Percentiles rank a stretch among this genome's conserved stretches.
These are phyloP conservation scores for Caracal caracal DNA, from an alignment of 2,113 vertebrate species.

Conservation along the genomic window DNA sequence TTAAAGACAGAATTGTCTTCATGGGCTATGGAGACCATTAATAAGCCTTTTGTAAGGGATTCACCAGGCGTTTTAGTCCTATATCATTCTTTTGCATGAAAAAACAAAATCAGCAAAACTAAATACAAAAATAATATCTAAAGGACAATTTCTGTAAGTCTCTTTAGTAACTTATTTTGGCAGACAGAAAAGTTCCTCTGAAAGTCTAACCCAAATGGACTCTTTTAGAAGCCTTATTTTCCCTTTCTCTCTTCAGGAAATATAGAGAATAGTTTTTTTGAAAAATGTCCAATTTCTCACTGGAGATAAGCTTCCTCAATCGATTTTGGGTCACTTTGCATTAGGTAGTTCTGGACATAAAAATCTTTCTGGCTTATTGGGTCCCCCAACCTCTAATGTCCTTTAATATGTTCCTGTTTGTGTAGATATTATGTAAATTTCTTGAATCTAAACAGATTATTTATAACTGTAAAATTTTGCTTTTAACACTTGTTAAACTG, in stretches of 20 bases:
- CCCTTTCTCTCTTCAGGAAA: constrained; percentile 42
- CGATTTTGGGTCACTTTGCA: not conserved
- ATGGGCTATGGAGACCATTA: not conserved
- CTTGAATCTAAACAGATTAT: not conserved
- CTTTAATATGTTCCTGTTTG: not conserved
- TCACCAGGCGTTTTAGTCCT: not conserved
- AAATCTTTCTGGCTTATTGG: not conserved
- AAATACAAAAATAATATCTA: constrained; percentile 43
- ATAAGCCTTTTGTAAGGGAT: constrained; percentile 2
- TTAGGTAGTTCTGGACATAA: not conserved
- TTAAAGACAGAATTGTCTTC: constrained; percentile 23
- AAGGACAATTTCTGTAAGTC: constrained; percentile 43
- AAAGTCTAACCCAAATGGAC: constrained; percentile 36
- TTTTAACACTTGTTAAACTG: not conserved
- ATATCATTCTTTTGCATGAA: constrained; percentile 10
- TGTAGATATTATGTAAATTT: not conserved
- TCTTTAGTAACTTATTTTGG: constrained; percentile 27
- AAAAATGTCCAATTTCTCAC: constrained; percentile 36
- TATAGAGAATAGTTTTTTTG: not conserved
- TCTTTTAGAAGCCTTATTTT: constrained; percentile 27
- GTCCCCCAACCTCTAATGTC: not conserved
- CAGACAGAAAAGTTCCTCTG: not conserved
- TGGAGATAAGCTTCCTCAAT: not conserved
- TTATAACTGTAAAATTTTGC: not conserved
- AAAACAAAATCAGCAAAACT: not conserved